A percentile compares a stretch with the other conserved stretches of the same genome.
Conservation (phyloP, 30 jellyfish, hydroid and myxozoan genomes). For the Phacellophora camtschatica region DNA sequence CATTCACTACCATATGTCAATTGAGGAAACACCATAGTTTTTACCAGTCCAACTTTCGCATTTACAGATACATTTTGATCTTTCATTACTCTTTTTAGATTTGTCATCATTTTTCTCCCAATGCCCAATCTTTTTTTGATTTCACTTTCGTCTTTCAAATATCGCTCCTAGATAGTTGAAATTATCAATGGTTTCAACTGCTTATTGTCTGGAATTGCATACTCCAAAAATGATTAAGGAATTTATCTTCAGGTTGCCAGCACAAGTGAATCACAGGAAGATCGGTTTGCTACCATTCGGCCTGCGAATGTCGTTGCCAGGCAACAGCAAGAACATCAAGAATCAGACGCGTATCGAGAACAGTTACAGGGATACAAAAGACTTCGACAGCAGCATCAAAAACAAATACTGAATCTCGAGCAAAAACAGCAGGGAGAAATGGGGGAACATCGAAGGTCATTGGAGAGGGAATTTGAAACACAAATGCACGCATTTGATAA, state of each 20-base stretch:
- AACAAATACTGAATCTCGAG: slow-evolving; percentile 78
- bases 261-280: slow-evolving; percentile 62
- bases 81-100: too few relatives aligned
- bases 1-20: too few relatives aligned
- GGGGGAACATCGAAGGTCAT: slow-evolving; percentile 89
- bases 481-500: slow-evolving; percentile 97
- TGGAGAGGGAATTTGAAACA: slow-evolving; percentile 94
- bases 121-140: too few relatives aligned
- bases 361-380: slow-evolving; percentile 98
- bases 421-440: slow-evolving; percentile 89
- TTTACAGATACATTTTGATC: too few relatives aligned
- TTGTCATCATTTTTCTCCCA: too few relatives aligned
- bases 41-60: too few relatives aligned
- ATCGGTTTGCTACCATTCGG: slow-evolving; percentile 94
- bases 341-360: slow-evolving; percentile 95
- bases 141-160: too few relatives aligned
- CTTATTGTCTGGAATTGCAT: too few relatives aligned
- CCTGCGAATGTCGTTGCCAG: slow-evolving; percentile 98
- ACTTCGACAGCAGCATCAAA: slow-evolving; percentile 96
- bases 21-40: too few relatives aligned
- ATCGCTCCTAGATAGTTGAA: too few relatives aligned
- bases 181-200: too few relatives aligned
- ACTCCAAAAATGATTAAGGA: too few relatives aligned
- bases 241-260: slow-evolving; percentile 46
- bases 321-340: slow-evolving; percentile 98